Conservation (phyloP, 1,140 invertebrate genomes). For the Ditylenchus dipsaci region DNA sequence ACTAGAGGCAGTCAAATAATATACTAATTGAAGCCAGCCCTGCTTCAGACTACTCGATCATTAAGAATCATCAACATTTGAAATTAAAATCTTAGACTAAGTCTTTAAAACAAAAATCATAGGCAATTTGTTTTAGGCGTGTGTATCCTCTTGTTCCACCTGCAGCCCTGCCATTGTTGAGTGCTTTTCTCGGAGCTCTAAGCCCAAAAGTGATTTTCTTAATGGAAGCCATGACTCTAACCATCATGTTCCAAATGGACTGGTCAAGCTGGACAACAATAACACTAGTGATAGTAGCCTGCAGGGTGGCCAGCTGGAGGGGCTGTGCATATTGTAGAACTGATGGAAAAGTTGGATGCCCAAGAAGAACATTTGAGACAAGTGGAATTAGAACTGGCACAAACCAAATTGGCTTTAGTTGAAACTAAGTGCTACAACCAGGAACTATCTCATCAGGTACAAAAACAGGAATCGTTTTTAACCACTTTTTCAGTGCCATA, state of each 20-base stretch:
- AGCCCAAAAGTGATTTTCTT: neutral
- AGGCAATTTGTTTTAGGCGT: no score
- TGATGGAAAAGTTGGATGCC: conserved; percentile 45
- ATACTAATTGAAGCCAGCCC: no score
- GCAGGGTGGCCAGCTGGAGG: neutral
- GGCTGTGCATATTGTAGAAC: conserved; percentile 7
- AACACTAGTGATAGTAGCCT: neutral
- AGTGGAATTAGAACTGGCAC: conserved; percentile 86
- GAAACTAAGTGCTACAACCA: conserved; percentile 94
- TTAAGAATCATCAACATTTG: no score
- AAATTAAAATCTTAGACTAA: no score
- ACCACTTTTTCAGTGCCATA: conserved; percentile 8
- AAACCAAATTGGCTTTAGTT: conserved; percentile 90
- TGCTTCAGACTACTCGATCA: no score
- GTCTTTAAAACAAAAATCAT: no score
- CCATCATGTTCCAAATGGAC: neutral
- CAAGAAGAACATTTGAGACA: conserved; percentile 49
- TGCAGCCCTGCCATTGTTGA: neutral
- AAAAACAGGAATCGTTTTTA: neutral
- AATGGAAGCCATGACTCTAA: neutral
- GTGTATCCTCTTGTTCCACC: neutral
- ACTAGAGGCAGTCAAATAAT: no score
- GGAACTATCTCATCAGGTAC: conserved; percentile 62
- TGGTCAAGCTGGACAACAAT: neutral
- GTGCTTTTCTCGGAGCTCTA: neutral